A percentile compares a stretch with the other conserved stretches of the same genome.
Evolutionary conservation across 2,888 invertebrate genomes (phyloP).

Genomic region (Nowickia ferox): DNA sequence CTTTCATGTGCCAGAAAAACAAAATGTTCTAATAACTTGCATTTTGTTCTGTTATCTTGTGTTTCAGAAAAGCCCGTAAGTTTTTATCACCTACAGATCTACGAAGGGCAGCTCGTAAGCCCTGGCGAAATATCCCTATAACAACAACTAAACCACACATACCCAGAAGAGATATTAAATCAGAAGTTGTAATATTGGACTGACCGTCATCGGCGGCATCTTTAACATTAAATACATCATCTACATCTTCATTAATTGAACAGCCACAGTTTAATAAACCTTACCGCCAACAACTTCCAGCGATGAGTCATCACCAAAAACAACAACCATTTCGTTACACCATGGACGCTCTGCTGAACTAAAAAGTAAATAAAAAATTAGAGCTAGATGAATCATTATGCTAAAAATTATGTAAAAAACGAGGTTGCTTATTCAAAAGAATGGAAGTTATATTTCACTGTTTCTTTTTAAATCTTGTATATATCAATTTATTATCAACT

Average conservation of each 20-base stretch:
- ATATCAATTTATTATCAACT: slow-evolving; percentile 58
- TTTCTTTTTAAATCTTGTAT: slow-evolving; percentile 58
- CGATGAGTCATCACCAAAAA: slow-evolving; percentile 67
- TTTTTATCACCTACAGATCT: slow-evolving; percentile 91
- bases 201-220: slow-evolving; percentile 84
- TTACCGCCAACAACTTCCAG: slow-evolving; percentile 67
- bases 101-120: slow-evolving; percentile 92
- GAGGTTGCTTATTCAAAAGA: slow-evolving; percentile 15
- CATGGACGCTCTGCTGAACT: slow-evolving; percentile 87
- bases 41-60: not conserved
- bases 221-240: slow-evolving; percentile 71
- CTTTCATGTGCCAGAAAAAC: not conserved
- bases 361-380: slow-evolving; percentile 60
- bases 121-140: slow-evolving; percentile 87
- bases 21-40: too few species aligned
- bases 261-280: slow-evolving; percentile 66
- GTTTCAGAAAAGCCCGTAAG: slow-evolving; percentile 90
- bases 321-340: slow-evolving; percentile 86
- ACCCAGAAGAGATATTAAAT: slow-evolving; percentile 84
- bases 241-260: slow-evolving; percentile 64
- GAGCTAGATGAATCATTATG: not conserved
- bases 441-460: slow-evolving; percentile 23
- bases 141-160: slow-evolving; percentile 74
- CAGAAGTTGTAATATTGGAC: slow-evolving; percentile 90
- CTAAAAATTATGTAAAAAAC: slow-evolving; percentile 20